These are phyloP conservation scores for Eupeodes corollae DNA, from an alignment of 1,140 invertebrate species.

Conservation along the genomic window DNA sequence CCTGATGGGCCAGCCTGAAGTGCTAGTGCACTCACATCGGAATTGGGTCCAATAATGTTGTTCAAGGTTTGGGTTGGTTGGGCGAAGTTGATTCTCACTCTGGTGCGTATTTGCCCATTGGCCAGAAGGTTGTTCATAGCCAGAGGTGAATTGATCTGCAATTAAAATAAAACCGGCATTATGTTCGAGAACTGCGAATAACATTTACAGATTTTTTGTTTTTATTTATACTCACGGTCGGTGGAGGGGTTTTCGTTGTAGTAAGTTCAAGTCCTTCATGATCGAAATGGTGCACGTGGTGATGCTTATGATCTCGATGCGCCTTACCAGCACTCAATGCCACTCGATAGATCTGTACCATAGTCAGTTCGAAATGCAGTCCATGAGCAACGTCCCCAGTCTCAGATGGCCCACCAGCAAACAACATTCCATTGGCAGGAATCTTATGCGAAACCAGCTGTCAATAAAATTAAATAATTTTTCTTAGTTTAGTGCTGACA, in stretches of 20 bases:
- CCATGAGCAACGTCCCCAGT: constrained; percentile 53
- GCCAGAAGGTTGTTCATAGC: constrained; percentile 50
- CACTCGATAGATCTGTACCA: constrained; percentile 64
- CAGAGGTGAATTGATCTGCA: constrained; percentile 38
- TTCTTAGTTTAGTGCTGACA: background rate
- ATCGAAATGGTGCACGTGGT: constrained; percentile 65
- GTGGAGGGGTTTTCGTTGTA: constrained; percentile 42
- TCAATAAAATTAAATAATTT: constrained; percentile 13
- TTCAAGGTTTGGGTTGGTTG: constrained; percentile 10
- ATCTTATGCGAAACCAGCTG: constrained; percentile 67
- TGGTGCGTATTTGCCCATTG: constrained; percentile 54
- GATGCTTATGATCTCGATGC: constrained; percentile 71
- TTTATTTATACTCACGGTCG: constrained; percentile 29
- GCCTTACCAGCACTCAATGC: constrained; percentile 70
- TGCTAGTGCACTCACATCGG: background rate
- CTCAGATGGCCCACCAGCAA: constrained; percentile 54
- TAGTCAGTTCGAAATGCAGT: constrained; percentile 62
- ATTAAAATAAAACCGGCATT: background rate
- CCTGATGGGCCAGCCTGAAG: background rate
- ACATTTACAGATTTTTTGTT: background rate
- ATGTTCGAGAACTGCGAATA: background rate
- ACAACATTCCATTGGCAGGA: constrained; percentile 59
- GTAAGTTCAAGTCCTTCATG: constrained; percentile 55
- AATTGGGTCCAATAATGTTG: constrained; percentile 10
- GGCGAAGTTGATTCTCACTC: constrained; percentile 45